These are phyloP conservation scores for Eurosta solidaginis DNA, from an alignment of 1,140 invertebrate genomes.

Conservation along the genomic window DNA sequence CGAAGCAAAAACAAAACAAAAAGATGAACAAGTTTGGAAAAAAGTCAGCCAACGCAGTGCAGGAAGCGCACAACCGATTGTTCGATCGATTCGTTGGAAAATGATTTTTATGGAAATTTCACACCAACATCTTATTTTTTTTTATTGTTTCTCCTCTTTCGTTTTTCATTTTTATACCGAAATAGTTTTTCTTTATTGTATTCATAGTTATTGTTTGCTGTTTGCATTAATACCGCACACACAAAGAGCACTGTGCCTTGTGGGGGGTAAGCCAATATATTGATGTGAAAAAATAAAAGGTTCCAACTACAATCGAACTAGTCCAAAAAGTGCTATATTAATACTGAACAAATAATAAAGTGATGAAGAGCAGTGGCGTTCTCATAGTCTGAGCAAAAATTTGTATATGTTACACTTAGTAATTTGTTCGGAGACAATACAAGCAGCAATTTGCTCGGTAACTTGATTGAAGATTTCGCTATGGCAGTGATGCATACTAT, in stretches of 20 bases:
- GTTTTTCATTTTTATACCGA: neutral
- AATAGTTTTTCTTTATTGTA: neutral
- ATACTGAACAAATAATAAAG: no score
- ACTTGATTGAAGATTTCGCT: no score
- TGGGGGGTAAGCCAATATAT: no score
- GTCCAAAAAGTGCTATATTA: no score
- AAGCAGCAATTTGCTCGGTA: no score
- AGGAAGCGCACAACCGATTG: neutral
- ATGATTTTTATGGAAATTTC: constrained; percentile 28
- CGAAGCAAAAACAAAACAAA: neutral
- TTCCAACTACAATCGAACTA: no score
- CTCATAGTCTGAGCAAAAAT: no score
- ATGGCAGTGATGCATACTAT: no score
- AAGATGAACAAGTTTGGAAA: neutral
- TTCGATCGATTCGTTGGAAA: constrained; percentile 13
- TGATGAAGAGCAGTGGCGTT: no score
- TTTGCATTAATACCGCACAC: constrained; percentile 7
- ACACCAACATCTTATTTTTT: neutral
- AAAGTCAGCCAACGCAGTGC: neutral
- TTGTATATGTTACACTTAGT: no score
- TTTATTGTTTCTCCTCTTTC: neutral
- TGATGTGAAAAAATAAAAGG: no score
- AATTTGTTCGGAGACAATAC: no score
- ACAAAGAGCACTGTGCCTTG: neutral
- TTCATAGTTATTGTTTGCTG: neutral